These are phyloP conservation scores for Hylaeus anthracinus DNA, from an alignment of 1,140 invertebrate genomes.

Conservation along the genomic window DNA sequence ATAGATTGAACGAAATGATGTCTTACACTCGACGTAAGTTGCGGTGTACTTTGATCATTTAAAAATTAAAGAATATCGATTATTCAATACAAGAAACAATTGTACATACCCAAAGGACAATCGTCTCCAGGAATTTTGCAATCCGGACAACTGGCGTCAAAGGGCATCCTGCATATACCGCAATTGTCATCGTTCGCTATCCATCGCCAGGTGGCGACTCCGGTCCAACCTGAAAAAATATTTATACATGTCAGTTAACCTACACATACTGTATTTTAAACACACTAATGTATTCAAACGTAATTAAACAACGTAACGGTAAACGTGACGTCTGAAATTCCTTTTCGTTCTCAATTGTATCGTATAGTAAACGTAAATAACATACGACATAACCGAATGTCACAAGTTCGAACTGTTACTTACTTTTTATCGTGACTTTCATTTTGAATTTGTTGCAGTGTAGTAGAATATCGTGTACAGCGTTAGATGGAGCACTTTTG, in stretches of 20 bases:
- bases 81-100: neutral
- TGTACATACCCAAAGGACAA: conserved; percentile 91
- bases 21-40: no score
- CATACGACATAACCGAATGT: neutral
- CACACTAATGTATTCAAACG: neutral
- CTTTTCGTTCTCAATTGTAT: neutral
- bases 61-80: no score
- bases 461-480: no score
- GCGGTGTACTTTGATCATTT: no score
- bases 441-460: conserved; percentile 38
- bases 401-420: conserved; percentile 45
- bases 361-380: neutral
- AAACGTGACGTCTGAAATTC: neutral
- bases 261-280: neutral
- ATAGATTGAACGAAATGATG: no score
- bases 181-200: conserved; percentile 99
- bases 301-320: neutral
- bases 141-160: conserved; percentile 99
- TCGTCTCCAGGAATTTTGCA: conserved; percentile 99
- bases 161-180: conserved; percentile 99
- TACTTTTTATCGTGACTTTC: conserved; percentile 76
- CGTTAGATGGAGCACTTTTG: neutral
- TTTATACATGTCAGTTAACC: neutral
- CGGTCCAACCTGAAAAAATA: conserved; percentile 89
- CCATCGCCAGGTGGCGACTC: conserved; percentile 99